Percentiles rank a stretch among this genome's conserved stretches.
phyloP scores from a whole-genome alignment of 1,140 invertebrate genomes.

The Ceratitis capitata region DNA sequence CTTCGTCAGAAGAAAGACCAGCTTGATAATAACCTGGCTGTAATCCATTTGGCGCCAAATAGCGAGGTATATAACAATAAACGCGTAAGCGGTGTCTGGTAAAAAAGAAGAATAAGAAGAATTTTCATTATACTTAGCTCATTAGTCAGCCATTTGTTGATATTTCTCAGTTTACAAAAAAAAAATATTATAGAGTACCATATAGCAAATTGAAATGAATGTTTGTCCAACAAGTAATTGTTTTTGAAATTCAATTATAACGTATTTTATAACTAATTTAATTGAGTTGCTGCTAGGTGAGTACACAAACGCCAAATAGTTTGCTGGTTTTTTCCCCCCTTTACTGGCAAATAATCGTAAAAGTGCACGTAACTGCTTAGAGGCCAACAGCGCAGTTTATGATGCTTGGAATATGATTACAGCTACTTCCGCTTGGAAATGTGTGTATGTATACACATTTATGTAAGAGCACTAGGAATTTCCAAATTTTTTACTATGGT shows the following conservation, averaged over 20 bases:
- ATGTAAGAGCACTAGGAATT: no score
- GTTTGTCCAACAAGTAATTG: background rate
- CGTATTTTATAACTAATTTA: background rate
- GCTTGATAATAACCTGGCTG: no score
- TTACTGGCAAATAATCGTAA: background rate
- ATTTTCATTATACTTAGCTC: no score
- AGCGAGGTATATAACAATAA: no score
- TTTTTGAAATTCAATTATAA: conserved; percentile 12
- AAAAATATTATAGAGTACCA: no score
- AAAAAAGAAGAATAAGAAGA: no score
- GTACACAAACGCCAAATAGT: background rate
- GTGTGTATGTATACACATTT: background rate
- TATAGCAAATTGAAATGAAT: background rate
- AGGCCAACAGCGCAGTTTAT: conserved; percentile 14
- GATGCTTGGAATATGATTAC: background rate
- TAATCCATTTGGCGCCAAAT: no score
- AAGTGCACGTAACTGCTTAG: background rate
- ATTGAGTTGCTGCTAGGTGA: background rate
- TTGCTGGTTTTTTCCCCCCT: background rate
- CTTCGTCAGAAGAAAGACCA: no score
- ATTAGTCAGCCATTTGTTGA: no score
- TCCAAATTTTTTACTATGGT: no score
- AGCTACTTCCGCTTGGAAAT: conserved; percentile 7
- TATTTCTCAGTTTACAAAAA: no score
- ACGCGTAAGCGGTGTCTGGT: no score